Conservation (phyloP, 1,140 invertebrate genomes). For the Zaprionus nigranus region DNA sequence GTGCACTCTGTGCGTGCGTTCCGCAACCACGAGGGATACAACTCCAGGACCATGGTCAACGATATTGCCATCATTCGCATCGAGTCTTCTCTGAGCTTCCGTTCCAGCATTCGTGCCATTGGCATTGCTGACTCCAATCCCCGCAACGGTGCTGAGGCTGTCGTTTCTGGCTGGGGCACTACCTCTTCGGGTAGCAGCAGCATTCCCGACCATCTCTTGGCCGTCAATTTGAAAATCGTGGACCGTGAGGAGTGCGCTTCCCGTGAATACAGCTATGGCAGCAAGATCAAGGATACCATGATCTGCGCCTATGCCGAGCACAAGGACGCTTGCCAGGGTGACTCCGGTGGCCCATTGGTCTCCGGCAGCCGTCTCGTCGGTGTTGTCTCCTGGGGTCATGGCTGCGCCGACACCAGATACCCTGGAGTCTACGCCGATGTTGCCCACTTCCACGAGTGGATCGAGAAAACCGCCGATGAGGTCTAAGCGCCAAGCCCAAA, state of each 20-base stretch:
- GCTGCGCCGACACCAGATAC: slow-evolving; percentile 58
- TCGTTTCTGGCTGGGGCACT: slow-evolving; percentile 85
- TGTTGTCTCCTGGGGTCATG: slow-evolving; percentile 87
- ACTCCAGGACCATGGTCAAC: slow-evolving; percentile 70
- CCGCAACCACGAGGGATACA: slow-evolving; percentile 74
- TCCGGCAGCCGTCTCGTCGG: slow-evolving; percentile 84
- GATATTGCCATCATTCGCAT: slow-evolving; percentile 80
- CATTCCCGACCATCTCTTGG: slow-evolving; percentile 59
- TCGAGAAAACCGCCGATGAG: slow-evolving; percentile 55
- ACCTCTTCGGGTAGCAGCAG: slow-evolving; percentile 45
- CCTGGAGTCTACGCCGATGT: slow-evolving; percentile 88
- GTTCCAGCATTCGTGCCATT: slow-evolving; percentile 51
- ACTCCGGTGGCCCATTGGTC: slow-evolving; percentile 85
- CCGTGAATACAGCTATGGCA: slow-evolving; percentile 52
- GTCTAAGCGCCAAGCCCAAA: slow-evolving; percentile 39
- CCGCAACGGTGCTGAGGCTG: slow-evolving; percentile 65
- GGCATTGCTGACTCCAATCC: slow-evolving; percentile 54
- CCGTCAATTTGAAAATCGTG: slow-evolving; percentile 63
- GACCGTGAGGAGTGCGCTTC: slow-evolving; percentile 49
- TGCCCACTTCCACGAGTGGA: slow-evolving; percentile 79
- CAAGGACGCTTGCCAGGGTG: slow-evolving; percentile 80
- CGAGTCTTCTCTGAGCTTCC: slow-evolving; percentile 52
- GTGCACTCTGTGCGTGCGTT: slow-evolving; percentile 65
- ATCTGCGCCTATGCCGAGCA: slow-evolving; percentile 84
- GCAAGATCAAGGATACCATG: slow-evolving; percentile 74